A percentile compares a stretch with the other conserved stretches of the same genome.
Conservation (phyloP, 2,797 vertebrate species). For the Semotilus atromaculatus region DNA sequence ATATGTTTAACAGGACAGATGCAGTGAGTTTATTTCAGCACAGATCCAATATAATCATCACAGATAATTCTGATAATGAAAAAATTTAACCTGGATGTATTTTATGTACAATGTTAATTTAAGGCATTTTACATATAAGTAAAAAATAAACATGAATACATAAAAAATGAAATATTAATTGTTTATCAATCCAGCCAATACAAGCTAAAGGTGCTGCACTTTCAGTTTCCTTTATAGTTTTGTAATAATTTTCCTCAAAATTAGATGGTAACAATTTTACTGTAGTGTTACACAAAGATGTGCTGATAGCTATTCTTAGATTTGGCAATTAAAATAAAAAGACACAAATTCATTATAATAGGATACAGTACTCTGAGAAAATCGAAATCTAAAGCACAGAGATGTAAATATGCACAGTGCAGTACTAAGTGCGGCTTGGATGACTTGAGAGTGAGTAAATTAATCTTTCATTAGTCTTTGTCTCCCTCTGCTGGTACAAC, state of each 20-base stretch:
- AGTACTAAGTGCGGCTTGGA: no score
- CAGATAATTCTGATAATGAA: no score
- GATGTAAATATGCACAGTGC: background rate
- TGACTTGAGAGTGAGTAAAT: no score
- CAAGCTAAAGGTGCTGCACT: background rate
- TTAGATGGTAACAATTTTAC: background rate
- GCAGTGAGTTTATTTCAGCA: no score
- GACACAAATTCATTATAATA: background rate
- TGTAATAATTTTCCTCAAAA: background rate
- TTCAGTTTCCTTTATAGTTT: background rate
- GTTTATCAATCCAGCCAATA: background rate
- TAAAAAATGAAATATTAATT: accelerated
- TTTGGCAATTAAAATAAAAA: background rate
- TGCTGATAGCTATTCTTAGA: background rate
- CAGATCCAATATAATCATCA: no score
- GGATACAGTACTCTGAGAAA: no score
- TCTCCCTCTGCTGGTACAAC: background rate
- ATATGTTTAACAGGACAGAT: no score
- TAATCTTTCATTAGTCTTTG: background rate
- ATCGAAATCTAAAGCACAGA: no score
- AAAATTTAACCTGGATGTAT: no score
- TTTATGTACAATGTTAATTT: background rate
- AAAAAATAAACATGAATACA: no score
- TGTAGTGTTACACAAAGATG: background rate
- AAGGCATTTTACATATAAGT: background rate